phyloP scores from a whole-genome alignment of 2,888 invertebrate genomes.

The Acanthosoma haemorrhoidale region DNA sequence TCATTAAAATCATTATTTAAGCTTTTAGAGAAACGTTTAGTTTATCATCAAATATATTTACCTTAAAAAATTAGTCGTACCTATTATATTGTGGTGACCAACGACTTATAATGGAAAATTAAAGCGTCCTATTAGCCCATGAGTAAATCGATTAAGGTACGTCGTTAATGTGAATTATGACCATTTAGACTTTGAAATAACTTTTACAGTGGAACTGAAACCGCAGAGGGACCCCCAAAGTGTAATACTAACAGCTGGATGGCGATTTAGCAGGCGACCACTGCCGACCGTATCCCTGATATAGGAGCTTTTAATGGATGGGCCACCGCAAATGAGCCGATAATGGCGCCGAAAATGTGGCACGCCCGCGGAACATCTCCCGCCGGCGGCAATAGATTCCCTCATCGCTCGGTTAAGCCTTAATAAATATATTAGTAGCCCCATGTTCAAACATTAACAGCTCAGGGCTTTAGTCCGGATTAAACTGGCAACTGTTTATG shows the following conservation, averaged over 20 bases:
- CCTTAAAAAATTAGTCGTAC: no score
- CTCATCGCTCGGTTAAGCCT: not conserved
- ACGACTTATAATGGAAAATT: no score
- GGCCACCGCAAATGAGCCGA: constrained; percentile 7
- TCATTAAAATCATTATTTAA: no score
- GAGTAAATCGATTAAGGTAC: no score
- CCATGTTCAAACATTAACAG: not conserved
- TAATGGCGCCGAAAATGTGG: not conserved
- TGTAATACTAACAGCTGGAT: not conserved
- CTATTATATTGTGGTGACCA: no score
- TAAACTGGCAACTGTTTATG: not conserved
- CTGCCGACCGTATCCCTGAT: not conserved
- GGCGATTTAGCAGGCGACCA: not conserved
- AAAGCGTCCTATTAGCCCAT: no score
- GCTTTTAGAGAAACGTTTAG: no score
- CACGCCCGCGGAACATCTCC: not conserved
- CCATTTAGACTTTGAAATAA: no score
- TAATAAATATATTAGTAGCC: not conserved
- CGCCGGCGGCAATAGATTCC: constrained; percentile 14
- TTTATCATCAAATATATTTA: no score
- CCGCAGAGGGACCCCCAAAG: no score
- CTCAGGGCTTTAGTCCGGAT: not conserved
- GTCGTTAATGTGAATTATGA: no score
- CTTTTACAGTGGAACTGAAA: no score
- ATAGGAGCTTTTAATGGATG: constrained; percentile 10